These are phyloP conservation scores for Spodoptera litura DNA, from an alignment of 1,140 invertebrate genomes.

Conservation along the genomic window DNA sequence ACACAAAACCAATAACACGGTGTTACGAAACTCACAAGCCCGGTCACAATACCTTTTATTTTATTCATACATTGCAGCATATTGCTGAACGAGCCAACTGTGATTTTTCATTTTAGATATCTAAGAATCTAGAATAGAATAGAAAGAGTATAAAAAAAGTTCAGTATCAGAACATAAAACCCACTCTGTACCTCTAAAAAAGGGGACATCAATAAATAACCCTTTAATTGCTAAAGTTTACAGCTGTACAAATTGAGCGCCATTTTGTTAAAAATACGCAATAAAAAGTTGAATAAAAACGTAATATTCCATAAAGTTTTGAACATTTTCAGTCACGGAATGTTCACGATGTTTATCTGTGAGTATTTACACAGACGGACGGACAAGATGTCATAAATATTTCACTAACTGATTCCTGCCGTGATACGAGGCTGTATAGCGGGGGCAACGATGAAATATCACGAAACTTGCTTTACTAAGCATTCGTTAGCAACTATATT, in stretches of 20 bases:
- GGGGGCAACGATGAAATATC: slow-evolving; percentile 46
- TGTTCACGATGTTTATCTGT: slow-evolving; percentile 28
- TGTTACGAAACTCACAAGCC: too few relatives aligned
- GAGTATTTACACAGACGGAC: slow-evolving; percentile 29
- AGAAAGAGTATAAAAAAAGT: slow-evolving; percentile 11
- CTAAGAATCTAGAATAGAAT: too few relatives aligned
- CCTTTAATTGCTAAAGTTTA: slow-evolving; percentile 48
- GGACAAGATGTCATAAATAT: slow-evolving; percentile 46
- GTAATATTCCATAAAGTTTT: slow-evolving; percentile 41
- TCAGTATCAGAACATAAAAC: slow-evolving; percentile 20
- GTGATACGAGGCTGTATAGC: slow-evolving; percentile 49
- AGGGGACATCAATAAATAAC: slow-evolving; percentile 44
- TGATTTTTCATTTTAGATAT: neutral
- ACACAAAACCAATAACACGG: too few relatives aligned
- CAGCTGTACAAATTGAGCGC: slow-evolving; percentile 39
- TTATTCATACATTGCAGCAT: too few relatives aligned
- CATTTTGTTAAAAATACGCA: slow-evolving; percentile 38
- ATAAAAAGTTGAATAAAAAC: slow-evolving; percentile 41
- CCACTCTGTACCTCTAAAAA: slow-evolving; percentile 27
- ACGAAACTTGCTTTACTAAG: slow-evolving; percentile 44
- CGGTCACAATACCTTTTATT: too few relatives aligned
- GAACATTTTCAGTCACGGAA: slow-evolving; percentile 39
- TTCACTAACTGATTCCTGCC: slow-evolving; percentile 52
- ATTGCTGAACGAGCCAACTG: too few relatives aligned
- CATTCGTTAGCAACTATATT: neutral